A percentile compares a stretch with the other conserved stretches of the same genome.
phyloP scores from a whole-genome alignment of 1,140 invertebrate genomes.

The Rhopalosiphum maidis region DNA sequence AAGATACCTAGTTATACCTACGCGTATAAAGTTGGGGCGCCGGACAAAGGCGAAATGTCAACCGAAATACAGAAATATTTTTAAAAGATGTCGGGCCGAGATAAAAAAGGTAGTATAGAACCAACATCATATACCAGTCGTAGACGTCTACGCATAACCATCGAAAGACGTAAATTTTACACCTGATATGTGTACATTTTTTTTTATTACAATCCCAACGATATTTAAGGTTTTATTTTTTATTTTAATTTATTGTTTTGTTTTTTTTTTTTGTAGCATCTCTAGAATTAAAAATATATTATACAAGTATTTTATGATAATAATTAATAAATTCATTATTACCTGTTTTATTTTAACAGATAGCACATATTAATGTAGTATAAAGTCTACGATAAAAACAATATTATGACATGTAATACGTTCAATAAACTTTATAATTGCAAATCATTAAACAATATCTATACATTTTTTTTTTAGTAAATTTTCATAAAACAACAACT shows the following conservation, averaged over 20 bases:
- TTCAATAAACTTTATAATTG: neutral
- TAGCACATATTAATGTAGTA: neutral
- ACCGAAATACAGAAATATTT: slow-evolving; percentile 42
- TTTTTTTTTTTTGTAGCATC: slow-evolving; percentile 25
- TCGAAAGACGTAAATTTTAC: slow-evolving; percentile 47
- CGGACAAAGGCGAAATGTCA: slow-evolving; percentile 55
- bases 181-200: slow-evolving; percentile 41
- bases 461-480: neutral
- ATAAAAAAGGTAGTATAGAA: slow-evolving; percentile 48
- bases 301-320: neutral
- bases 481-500: neutral
- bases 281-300: slow-evolving; percentile 14
- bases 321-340: neutral
- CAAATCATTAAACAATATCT: neutral
- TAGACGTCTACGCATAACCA: slow-evolving; percentile 11
- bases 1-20: neutral
- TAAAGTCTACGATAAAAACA: neutral
- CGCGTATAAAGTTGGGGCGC: neutral
- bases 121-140: slow-evolving; percentile 3
- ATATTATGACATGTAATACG: neutral
- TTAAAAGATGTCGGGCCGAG: slow-evolving; percentile 48
- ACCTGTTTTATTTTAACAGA: neutral
- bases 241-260: slow-evolving; percentile 49
- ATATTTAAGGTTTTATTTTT: slow-evolving; percentile 45
- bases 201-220: slow-evolving; percentile 21